Base-by-base conservation (phyloP, 92 coral and sea anemone species). In the Palythoa grandis region DNA sequence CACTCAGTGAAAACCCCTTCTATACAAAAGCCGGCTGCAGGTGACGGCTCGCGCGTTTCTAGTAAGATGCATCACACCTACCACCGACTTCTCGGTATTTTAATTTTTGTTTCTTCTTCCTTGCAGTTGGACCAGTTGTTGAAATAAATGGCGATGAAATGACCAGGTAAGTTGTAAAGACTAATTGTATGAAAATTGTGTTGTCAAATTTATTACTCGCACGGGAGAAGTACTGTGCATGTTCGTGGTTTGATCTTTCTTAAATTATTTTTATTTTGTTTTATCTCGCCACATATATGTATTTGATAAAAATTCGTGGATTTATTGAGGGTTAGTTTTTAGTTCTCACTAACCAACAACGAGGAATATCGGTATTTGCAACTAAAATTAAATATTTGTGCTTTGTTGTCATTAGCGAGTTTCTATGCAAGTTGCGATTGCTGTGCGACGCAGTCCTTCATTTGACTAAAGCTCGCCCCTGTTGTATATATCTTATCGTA, bases 101-200 rank as follows among this genome's bases (percentile, higher is more conserved):
- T 43, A 43, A 40, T 40, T 40, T 43, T 57, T 19, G 4, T 20
- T 35, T 52, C 0, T 77, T 48, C 88, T 29, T 38, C 24, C 68
- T 83, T 61, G 4, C 47, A 94, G 98, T 92, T 92, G 98, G 98
- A 57, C 93, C 98, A 37, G 96, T 96, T 71, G 98, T 96, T 14
- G 98, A 96, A 84, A 89, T 96, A 92, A 93, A 96, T 87, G 98
- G 98, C 74, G 98, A 96, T 65, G 98, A 96, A 87, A 96, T 96
- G 98, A 96, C 98, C 1, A 88, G 98, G 98, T 94, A 86, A 79
- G 85, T 19, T 39, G 2, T 43, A 43, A 43, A 20, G 14, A 3
- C 29, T 14, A 50, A 11, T 6, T 11, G 9, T 61, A 9, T 35
- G 4, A 50, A 74, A 74, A 20, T 19, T 11, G 19, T 74, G 25